Evolutionary conservation across 2,797 vertebrate species (phyloP).

Genomic region (Crenichthys baileyi): DNA sequence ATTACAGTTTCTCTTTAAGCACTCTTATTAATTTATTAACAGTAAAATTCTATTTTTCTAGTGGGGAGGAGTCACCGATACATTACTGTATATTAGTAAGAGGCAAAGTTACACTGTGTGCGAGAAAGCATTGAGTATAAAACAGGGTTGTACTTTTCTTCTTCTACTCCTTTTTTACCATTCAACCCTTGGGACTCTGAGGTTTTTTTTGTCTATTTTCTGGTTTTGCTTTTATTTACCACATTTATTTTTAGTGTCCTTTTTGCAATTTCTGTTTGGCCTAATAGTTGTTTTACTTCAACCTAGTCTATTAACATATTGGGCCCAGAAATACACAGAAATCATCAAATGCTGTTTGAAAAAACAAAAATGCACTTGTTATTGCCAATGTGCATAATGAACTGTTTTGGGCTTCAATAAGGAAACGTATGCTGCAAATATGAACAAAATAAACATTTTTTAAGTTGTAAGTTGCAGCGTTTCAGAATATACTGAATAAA

Average conservation of each 20-base stretch:
- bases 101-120: background rate
- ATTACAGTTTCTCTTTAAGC: background rate
- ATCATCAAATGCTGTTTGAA: background rate
- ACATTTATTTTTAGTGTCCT: too few relatives aligned
- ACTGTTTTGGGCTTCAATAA: background rate
- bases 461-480: background rate
- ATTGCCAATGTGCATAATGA: background rate
- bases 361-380: background rate
- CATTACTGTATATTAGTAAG: background rate
- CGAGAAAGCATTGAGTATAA: background rate
- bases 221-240: background rate
- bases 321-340: background rate
- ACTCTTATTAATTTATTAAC: background rate
- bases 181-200: too few relatives aligned
- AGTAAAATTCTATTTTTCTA: too few relatives aligned
- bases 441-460: background rate
- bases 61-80: too few relatives aligned
- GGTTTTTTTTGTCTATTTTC: background rate
- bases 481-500: background rate
- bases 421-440: background rate
- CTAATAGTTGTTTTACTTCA: too few relatives aligned
- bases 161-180: background rate
- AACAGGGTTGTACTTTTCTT: background rate
- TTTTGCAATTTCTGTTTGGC: too few relatives aligned
- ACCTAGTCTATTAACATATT: background rate